Evolutionary conservation across 2,113 vertebrate species (phyloP), one percentile per base, ranked within the genome.

Genomic region (Pomatorhinus ruficollis): DNA sequence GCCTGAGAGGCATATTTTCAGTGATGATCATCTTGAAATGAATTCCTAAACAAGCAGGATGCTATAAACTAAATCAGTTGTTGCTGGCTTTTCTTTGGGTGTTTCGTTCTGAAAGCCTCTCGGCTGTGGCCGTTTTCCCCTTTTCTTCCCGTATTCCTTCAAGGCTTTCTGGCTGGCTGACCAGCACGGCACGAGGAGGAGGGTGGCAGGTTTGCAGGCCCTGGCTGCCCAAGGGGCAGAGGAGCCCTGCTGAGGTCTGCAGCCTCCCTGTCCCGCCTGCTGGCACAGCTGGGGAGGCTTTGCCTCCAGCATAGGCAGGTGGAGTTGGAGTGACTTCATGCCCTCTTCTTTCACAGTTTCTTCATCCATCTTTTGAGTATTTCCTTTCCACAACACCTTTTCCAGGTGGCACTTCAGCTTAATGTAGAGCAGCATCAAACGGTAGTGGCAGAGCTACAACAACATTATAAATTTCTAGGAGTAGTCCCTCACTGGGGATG

Each of bases 1-100:
- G 83, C 64, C 88, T 81, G 70, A 93, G 91, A 93, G 88, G 53
- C 54, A 33, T 88, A 72, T 89, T 96, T 96, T 92, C 93, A 79
- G 83, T 3, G 5, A 77, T 93, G 81, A 65, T 89, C 74, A 45
- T 91, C 76, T 84, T 69, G 47, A 83, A 96, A 94, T 56, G 52
- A 79, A 69, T 89, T 95, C 33, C 77, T 90, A 79, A 92, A 42
- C 75, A 81, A 75, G 65, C 78, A 83, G 72, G 66, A 70, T 93
- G 37, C 87, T 89, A 22, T 82, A 65, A 93, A 75, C 72, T 80
- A 33, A 77, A 54, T 44, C 3, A 10, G 37, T 95, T 81, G 65
- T 80, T 70, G 61, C 54, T 75, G 77, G 39, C 53, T 70, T 69
- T 83, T 74, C 31, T 52, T 78, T 47, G 31, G 1, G 1, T 59